Percentiles rank a stretch among this genome's conserved stretches.
Evolutionary conservation across 1,140 invertebrate species (phyloP).

Genomic region (Cydia fagiglandana): DNA sequence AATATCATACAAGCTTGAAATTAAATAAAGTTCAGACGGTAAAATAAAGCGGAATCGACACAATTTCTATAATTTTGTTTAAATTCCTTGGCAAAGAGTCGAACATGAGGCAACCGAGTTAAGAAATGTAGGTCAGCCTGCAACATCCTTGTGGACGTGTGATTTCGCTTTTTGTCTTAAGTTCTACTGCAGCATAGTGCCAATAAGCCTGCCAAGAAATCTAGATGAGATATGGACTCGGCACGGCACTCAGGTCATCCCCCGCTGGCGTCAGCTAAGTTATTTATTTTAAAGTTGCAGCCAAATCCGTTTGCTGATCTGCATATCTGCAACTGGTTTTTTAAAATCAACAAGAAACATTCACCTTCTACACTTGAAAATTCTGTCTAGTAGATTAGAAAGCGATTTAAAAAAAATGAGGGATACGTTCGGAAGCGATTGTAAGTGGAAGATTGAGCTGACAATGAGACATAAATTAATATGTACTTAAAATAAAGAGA

Average conservation of each 20-base stretch:
- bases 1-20: neutral
- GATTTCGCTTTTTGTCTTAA: slow-evolving; percentile 29
- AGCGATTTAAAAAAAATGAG: too few species aligned
- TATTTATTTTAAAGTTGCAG: neutral
- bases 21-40: slow-evolving; percentile 1
- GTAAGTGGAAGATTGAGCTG: neutral
- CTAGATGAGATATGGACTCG: slow-evolving; percentile 16
- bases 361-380: neutral
- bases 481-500: neutral
- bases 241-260: neutral
- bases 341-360: neutral
- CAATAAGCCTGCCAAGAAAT: slow-evolving; percentile 30
- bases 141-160: slow-evolving; percentile 29
- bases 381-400: too few species aligned
- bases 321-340: neutral
- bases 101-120: slow-evolving; percentile 26
- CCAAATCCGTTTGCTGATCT: neutral
- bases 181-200: slow-evolving; percentile 22
- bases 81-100: slow-evolving; percentile 31
- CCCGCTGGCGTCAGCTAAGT: slow-evolving; percentile 22
- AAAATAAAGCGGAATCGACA: slow-evolving; percentile 13
- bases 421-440: neutral
- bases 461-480: neutral
- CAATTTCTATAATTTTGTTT: slow-evolving; percentile 29
- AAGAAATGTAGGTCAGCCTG: slow-evolving; percentile 28